phyloP scores from a whole-genome alignment of 2,113 vertebrate species.

The Siphamia tubifer region DNA sequence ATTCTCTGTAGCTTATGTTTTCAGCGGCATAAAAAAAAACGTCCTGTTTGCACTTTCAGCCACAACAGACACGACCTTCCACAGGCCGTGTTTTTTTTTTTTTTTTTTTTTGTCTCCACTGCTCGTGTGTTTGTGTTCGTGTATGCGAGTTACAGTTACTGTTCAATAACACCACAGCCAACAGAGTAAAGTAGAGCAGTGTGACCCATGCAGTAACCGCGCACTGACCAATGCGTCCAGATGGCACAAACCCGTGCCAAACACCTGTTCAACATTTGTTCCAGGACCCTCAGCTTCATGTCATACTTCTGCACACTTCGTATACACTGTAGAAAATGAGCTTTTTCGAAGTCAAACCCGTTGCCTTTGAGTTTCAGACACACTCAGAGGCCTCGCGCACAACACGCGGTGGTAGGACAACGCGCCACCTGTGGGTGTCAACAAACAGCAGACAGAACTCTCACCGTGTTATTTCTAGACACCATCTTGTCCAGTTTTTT shows the following conservation, averaged over 20 bases:
- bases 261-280: slow-evolving; percentile 77
- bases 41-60: slow-evolving; percentile 17
- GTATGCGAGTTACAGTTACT: neutral
- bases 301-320: neutral
- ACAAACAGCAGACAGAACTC: slow-evolving; percentile 63
- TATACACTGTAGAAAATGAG: too few species aligned
- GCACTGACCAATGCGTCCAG: neutral
- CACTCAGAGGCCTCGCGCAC: slow-evolving; percentile 15
- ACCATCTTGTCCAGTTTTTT: slow-evolving; percentile 97
- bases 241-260: slow-evolving; percentile 22
- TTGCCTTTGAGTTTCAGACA: too few species aligned
- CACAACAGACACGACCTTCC: slow-evolving; percentile 24
- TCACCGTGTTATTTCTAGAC: slow-evolving; percentile 92
- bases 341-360: too few species aligned
- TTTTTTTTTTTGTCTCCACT: slow-evolving; percentile 60
- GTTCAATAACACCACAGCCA: neutral
- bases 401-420: slow-evolving; percentile 42
- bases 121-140: neutral
- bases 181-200: neutral
- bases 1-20: too few species aligned
- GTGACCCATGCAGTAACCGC: neutral
- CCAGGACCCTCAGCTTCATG: neutral
- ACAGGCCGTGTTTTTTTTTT: slow-evolving; percentile 42
- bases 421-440: slow-evolving; percentile 67
- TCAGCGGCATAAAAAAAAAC: slow-evolving; percentile 8